These are phyloP conservation scores for Crotalus tigris DNA, from an alignment of 2,113 vertebrate species.

Conservation along the genomic window DNA sequence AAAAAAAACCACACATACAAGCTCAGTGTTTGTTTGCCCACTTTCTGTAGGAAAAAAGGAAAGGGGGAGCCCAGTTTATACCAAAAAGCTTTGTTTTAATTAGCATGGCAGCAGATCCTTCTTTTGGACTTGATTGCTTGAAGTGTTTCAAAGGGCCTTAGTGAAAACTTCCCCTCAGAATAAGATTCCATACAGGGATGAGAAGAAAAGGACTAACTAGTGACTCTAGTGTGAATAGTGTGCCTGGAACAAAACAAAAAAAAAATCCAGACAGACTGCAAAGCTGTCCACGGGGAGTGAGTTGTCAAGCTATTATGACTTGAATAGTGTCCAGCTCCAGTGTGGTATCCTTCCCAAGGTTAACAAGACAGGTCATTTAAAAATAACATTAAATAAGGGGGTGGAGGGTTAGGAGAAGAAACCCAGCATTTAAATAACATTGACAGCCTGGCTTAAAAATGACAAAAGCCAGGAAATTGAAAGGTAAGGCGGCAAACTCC, in stretches of 20 bases:
- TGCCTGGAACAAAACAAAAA: neutral
- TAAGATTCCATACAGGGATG: slow-evolving; percentile 41
- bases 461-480: slow-evolving; percentile 39
- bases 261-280: slow-evolving; percentile 39
- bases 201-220: slow-evolving; percentile 44
- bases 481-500: slow-evolving; percentile 21
- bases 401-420: neutral
- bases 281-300: slow-evolving; percentile 16
- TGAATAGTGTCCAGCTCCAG: slow-evolving; percentile 45
- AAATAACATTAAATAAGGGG: slow-evolving; percentile 53
- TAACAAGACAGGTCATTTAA: slow-evolving; percentile 56
- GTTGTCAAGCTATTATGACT: slow-evolving; percentile 43
- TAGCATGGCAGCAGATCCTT: neutral
- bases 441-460: slow-evolving; percentile 19
- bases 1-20: neutral
- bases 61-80: neutral
- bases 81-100: slow-evolving; percentile 53
- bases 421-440: neutral
- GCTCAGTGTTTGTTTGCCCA: neutral
- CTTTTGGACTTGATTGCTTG: slow-evolving; percentile 31
- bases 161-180: slow-evolving; percentile 39
- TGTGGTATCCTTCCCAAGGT: slow-evolving; percentile 39
- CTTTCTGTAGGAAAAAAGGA: slow-evolving; percentile 5
- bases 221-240: slow-evolving; percentile 37
- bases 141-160: slow-evolving; percentile 32